Percentiles rank a stretch among this genome's conserved stretches.
phyloP scores from a whole-genome alignment of 2,888 invertebrate genomes.

The Melieria picta region DNA sequence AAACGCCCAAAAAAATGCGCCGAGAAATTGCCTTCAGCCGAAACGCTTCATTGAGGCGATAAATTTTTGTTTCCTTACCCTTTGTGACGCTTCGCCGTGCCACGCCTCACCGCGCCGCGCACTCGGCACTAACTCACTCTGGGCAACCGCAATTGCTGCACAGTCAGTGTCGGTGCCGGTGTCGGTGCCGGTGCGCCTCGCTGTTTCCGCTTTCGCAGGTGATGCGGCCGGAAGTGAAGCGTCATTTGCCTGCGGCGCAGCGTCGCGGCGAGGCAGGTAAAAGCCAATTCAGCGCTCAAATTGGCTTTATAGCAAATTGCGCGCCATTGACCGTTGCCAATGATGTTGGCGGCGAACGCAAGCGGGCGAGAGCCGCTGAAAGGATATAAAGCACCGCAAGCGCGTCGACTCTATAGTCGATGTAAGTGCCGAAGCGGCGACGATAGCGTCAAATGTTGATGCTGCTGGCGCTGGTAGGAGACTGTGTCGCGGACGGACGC shows the following conservation, averaged over 20 bases:
- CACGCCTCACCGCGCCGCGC: background rate
- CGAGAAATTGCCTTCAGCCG: conserved; percentile 2
- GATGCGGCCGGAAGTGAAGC: conserved; percentile 13
- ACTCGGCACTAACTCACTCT: background rate
- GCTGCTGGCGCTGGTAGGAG: background rate
- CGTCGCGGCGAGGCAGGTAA: conserved; percentile 10
- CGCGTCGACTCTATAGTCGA: background rate
- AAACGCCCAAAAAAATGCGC: background rate
- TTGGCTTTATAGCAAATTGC: conserved; percentile 38
- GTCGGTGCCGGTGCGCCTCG: background rate
- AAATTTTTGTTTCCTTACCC: conserved; percentile 21
- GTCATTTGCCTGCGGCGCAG: conserved; percentile 20
- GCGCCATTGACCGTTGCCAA: conserved; percentile 30
- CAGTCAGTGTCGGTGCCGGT: background rate
- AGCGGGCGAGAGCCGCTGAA: background rate
- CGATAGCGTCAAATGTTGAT: background rate
- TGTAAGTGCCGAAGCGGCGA: background rate
- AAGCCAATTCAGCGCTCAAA: conserved; percentile 38
- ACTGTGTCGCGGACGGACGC: background rate
- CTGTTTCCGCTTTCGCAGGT: background rate
- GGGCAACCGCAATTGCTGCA: conserved; percentile 23
- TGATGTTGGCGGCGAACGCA: too few relatives aligned
- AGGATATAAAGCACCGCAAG: background rate
- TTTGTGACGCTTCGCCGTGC: background rate
- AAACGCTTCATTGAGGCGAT: conserved; percentile 34